Evolutionary conservation across 92 coral and sea anemone species (phyloP).

Genomic region (Siderastrea radians): DNA sequence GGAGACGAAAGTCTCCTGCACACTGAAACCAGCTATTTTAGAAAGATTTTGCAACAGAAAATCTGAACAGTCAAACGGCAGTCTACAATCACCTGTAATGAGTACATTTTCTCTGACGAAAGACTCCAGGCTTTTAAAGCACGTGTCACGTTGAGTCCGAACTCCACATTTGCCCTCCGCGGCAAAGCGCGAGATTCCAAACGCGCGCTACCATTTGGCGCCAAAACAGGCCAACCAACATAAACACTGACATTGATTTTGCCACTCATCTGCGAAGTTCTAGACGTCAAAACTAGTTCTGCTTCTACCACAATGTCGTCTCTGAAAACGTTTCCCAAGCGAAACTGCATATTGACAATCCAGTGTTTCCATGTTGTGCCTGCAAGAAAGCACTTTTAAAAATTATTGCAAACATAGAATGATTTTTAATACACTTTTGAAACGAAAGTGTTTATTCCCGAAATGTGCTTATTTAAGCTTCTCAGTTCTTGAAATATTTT

Average conservation of each 20-base stretch:
- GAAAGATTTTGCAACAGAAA: no score
- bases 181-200: constrained; percentile 8
- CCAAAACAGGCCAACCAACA: not conserved
- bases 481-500: no score
- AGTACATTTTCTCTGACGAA: no score
- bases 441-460: no score
- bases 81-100: no score
- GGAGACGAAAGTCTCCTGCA: no score
- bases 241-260: constrained; percentile 9
- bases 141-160: constrained; percentile 12
- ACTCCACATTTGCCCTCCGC: constrained; percentile 8
- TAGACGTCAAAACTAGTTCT: constrained; percentile 5
- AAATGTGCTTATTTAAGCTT: no score
- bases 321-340: constrained; percentile 12
- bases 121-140: constrained; percentile 11
- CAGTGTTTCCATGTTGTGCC: constrained; percentile 12
- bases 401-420: no score
- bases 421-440: no score
- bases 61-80: no score
- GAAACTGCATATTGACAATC: constrained; percentile 6
- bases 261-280: not conserved
- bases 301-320: not conserved
- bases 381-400: not conserved
- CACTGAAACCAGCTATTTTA: no score
- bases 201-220: not conserved